phyloP scores from a whole-genome alignment of 1,140 invertebrate genomes.

The Propsilocerus akamusi region DNA sequence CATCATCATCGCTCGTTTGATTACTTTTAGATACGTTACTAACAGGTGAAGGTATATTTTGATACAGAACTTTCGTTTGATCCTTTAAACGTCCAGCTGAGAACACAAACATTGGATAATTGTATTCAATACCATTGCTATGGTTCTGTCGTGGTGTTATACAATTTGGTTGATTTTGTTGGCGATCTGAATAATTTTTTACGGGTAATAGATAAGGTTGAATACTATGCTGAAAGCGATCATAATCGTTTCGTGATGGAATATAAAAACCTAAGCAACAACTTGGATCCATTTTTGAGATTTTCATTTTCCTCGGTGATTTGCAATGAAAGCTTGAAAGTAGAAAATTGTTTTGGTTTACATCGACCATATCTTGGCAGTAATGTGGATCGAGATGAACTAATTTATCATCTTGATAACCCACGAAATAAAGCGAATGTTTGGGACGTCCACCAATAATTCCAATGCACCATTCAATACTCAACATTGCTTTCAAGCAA shows the following conservation, averaged over 20 bases:
- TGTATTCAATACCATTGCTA: too few relatives aligned
- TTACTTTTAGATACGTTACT: slow-evolving; percentile 26
- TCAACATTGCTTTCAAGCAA: slow-evolving; percentile 61
- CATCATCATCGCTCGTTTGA: slow-evolving; percentile 32
- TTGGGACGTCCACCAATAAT: slow-evolving; percentile 82
- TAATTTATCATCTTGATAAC: slow-evolving; percentile 76
- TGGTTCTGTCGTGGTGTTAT: slow-evolving; percentile 12
- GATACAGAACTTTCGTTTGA: slow-evolving; percentile 26
- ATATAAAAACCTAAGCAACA: slow-evolving; percentile 87
- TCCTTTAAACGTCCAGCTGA: slow-evolving; percentile 45
- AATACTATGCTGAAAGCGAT: slow-evolving; percentile 49
- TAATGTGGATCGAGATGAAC: slow-evolving; percentile 88
- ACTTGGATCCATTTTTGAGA: slow-evolving; percentile 83
- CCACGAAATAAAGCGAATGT: slow-evolving; percentile 82
- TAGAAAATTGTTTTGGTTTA: slow-evolving; percentile 49
- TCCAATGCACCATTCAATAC: slow-evolving; percentile 65
- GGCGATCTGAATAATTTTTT: slow-evolving; percentile 18
- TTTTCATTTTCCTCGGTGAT: slow-evolving; percentile 67
- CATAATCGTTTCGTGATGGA: slow-evolving; percentile 52
- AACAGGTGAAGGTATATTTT: slow-evolving; percentile 30
- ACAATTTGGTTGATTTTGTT: neutral
- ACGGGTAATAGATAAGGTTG: slow-evolving; percentile 40
- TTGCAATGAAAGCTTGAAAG: slow-evolving; percentile 67
- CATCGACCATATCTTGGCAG: slow-evolving; percentile 76
- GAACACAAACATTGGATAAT: slow-evolving; percentile 69